phyloP scores from a whole-genome alignment of 2,797 vertebrate genomes.

The Dicrostonyx torquatus region DNA sequence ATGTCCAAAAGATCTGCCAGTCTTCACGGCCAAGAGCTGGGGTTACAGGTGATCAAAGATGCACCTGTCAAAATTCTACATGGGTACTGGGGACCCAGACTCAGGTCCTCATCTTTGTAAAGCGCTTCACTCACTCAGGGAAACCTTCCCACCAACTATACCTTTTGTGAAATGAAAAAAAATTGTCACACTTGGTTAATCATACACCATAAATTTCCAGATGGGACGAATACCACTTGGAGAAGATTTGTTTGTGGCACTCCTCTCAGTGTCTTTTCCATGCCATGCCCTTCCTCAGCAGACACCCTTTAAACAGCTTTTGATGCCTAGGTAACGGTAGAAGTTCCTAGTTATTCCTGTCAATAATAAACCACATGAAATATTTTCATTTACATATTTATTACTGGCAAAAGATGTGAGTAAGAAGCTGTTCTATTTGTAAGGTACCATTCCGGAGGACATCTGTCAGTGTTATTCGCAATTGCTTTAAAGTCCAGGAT shows the following conservation, averaged over 20 bases:
- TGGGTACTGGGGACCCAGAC: not conserved
- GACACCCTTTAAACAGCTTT: not conserved
- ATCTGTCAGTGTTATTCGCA: slow-evolving; percentile 22
- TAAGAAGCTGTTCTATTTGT: slow-evolving; percentile 18
- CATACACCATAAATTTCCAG: not conserved
- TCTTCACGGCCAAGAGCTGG: not conserved
- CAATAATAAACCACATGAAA: slow-evolving; percentile 19
- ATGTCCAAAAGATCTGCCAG: accelerated
- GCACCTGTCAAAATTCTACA: not conserved
- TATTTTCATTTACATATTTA: slow-evolving; percentile 12
- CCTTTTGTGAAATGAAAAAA: not conserved
- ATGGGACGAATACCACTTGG: not conserved
- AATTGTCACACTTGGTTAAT: not conserved
- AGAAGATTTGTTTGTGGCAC: not conserved
- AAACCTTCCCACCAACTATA: not conserved
- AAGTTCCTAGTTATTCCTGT: not conserved
- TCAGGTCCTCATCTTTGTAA: not conserved
- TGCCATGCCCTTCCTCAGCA: not conserved
- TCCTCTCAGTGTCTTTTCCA: not conserved
- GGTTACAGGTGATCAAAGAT: not conserved
- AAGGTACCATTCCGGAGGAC: slow-evolving; percentile 19
- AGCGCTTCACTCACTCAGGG: not conserved
- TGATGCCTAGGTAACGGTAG: not conserved
- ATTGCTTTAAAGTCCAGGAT: slow-evolving; percentile 30
- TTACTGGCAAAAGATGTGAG: not conserved